Conservation (phyloP, 2,113 vertebrate genomes). For the Paradoxurus hermaphroditus region DNA sequence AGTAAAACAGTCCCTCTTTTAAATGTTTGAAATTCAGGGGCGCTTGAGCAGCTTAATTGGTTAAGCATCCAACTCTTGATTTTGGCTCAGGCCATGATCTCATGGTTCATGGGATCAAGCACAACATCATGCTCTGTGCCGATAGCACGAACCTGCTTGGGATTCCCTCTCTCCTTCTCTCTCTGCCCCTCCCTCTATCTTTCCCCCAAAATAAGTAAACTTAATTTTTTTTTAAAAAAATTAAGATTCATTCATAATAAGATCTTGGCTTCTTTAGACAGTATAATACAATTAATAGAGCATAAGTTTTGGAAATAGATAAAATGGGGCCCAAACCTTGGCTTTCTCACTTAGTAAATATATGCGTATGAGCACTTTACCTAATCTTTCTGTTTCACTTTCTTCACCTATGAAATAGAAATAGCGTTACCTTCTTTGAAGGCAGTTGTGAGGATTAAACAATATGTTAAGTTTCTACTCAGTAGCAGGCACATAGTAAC, state of each 20-base stretch:
- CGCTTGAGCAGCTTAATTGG: no score
- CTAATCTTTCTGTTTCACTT: background rate
- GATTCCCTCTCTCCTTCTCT: no score
- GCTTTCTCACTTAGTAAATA: background rate
- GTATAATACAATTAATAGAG: background rate
- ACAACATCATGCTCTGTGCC: no score
- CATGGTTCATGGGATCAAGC: no score
- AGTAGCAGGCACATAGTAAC: background rate
- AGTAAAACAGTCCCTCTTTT: background rate
- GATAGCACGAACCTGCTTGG: no score
- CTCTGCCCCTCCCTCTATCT: no score
- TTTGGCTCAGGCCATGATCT: no score
- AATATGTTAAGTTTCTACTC: background rate
- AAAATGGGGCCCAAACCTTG: background rate
- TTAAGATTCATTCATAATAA: conserved; percentile 17
- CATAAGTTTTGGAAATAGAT: background rate
- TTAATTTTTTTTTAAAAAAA: no score
- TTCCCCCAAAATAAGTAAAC: no score
- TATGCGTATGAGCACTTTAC: background rate
- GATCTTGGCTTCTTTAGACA: background rate
- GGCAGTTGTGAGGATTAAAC: background rate
- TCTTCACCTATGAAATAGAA: background rate
- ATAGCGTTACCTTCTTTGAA: background rate
- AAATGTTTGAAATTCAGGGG: background rate
- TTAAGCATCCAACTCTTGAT: no score